A percentile compares a stretch with the other conserved stretches of the same genome.
phyloP scores from a whole-genome alignment of 1,140 invertebrate species.

The Solenopsis invicta region DNA sequence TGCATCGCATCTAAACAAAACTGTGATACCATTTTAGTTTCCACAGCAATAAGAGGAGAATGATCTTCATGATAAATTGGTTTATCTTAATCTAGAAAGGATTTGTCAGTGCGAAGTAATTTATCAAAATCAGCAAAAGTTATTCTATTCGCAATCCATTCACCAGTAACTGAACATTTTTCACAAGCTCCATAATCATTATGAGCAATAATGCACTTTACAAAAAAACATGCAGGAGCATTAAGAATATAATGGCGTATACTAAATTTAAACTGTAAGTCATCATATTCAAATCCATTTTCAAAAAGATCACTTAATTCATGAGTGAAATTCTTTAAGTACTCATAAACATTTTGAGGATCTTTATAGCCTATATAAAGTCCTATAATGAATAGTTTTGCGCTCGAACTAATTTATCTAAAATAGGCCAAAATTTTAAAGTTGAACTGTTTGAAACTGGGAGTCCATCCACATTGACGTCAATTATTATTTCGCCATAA shows the following conservation, averaged over 20 bases:
- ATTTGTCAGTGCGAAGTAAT: slow-evolving; percentile 1
- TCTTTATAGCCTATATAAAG: not conserved
- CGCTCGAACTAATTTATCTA: not conserved
- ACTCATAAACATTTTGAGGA: slow-evolving; percentile 1
- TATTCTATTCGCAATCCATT: not conserved
- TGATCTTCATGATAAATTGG: not conserved
- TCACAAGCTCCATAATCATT: no score
- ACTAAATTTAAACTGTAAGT: no score
- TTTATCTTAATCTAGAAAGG: not conserved
- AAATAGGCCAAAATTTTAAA: not conserved
- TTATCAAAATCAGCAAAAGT: not conserved
- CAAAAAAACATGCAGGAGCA: no score
- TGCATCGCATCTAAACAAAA: not conserved
- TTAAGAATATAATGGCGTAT: no score
- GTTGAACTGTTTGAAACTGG: not conserved
- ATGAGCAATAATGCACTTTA: no score
- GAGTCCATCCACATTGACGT: slow-evolving; percentile 3
- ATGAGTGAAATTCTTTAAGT: not conserved
- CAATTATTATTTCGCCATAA: not conserved
- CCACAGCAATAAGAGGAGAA: not conserved
- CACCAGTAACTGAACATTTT: not conserved
- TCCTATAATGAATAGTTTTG: slow-evolving; percentile 4
- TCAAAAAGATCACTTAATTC: not conserved
- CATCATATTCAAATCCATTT: no score
- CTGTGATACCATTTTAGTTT: slow-evolving; percentile 1